phyloP scores from a whole-genome alignment of 2,113 vertebrate species.

The Phaethon lepturus region DNA sequence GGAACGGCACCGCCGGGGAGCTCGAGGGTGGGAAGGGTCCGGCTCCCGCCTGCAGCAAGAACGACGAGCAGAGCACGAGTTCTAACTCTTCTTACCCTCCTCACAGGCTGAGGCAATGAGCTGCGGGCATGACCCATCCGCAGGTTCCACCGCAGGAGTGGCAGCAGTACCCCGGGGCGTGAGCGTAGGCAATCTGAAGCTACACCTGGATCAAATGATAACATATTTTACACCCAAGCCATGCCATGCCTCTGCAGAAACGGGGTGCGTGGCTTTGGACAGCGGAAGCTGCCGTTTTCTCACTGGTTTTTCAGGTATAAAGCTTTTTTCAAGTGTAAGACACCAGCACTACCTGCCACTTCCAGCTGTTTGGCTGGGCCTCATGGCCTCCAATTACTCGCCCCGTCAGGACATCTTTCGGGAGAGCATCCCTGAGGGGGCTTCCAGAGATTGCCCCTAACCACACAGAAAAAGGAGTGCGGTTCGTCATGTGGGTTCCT shows the following conservation, averaged over 20 bases:
- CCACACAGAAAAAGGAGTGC: neutral
- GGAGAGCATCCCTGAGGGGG: neutral
- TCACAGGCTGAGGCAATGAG: constrained; percentile 74
- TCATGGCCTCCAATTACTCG: constrained; percentile 64
- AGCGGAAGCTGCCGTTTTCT: neutral
- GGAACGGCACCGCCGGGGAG: neutral
- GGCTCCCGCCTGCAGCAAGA: neutral
- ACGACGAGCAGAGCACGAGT: neutral
- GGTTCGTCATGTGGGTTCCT: neutral
- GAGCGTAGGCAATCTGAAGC: constrained; percentile 39
- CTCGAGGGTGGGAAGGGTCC: neutral
- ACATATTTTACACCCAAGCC: neutral
- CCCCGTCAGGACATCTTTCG: neutral
- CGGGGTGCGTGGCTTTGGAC: neutral
- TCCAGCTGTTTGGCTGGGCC: constrained; percentile 68
- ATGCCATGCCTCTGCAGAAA: neutral
- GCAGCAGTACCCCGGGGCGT: neutral
- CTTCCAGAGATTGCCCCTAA: neutral
- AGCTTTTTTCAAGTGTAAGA: neutral
- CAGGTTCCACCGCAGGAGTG: constrained; percentile 68
- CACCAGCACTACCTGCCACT: constrained; percentile 71
- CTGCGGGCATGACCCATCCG: constrained; percentile 71
- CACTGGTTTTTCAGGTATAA: neutral
- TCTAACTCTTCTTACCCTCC: neutral
- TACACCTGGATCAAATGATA: neutral